Evolutionary conservation across 2,888 invertebrate genomes (phyloP).

Genomic region (Aradus depressus): DNA sequence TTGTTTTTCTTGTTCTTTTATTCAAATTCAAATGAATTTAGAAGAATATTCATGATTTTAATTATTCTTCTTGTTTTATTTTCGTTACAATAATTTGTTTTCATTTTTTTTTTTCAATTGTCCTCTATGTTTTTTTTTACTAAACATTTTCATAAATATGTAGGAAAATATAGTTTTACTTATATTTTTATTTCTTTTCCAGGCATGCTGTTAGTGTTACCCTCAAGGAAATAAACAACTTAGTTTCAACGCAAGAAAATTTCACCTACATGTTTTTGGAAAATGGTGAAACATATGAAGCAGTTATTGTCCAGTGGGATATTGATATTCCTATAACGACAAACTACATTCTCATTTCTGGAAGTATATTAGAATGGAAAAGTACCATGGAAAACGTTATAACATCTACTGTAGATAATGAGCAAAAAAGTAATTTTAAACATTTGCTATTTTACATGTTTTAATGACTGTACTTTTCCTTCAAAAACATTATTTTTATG

Average conservation of each 20-base stretch:
- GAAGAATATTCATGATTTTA: no score
- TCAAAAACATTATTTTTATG: not conserved
- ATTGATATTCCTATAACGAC: constrained; percentile 31
- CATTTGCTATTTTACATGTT: constrained; percentile 1
- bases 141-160: no score
- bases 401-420: constrained; percentile 30
- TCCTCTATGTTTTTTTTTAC: no score
- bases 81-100: no score
- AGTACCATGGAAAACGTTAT: constrained; percentile 38
- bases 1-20: no score
- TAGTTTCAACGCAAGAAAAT: constrained; percentile 27
- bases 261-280: constrained; percentile 18
- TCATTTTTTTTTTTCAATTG: no score
- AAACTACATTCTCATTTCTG: constrained; percentile 46
- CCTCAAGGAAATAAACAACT: constrained; percentile 35
- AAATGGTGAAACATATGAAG: constrained; percentile 13
- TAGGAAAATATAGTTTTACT: not conserved
- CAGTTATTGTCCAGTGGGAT: not conserved
- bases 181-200: constrained; percentile 21
- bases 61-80: no score
- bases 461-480: constrained; percentile 9
- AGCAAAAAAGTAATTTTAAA: constrained; percentile 36
- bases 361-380: constrained; percentile 53
- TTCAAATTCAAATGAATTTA: no score
- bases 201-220: constrained; percentile 39